Conservation (phyloP, 2,888 invertebrate genomes). For the Tortricodes alternella region DNA sequence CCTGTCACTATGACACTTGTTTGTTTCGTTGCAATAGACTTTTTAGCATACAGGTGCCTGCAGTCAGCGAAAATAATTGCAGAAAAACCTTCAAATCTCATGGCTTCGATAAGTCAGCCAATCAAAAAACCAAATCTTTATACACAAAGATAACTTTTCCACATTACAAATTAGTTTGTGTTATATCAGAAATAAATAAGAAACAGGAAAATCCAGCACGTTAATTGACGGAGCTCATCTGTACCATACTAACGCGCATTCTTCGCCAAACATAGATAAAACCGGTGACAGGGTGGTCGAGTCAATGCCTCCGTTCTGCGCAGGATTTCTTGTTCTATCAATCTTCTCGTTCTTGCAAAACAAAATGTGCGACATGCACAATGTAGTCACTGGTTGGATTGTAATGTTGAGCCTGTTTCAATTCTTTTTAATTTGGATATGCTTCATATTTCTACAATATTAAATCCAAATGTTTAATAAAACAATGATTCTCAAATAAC, state of each 20-base stretch:
- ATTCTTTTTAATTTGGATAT: too few relatives aligned
- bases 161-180: neutral
- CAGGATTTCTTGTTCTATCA: conserved; percentile 6
- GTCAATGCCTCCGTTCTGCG: conserved; percentile 2
- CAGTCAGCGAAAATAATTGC: too few relatives aligned
- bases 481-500: too few relatives aligned
- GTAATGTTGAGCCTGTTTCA: too few relatives aligned
- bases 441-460: too few relatives aligned
- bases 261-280: conserved; percentile 19
- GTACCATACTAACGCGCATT: conserved; percentile 15
- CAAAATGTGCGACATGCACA: neutral
- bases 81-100: too few relatives aligned
- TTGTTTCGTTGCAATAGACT: too few relatives aligned
- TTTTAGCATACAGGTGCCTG: too few relatives aligned
- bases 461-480: too few relatives aligned
- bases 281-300: conserved; percentile 8
- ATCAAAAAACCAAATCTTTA: neutral
- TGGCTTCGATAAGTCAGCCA: too few relatives aligned
- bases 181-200: conserved; percentile 1
- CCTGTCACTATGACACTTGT: too few relatives aligned
- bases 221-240: conserved; percentile 22
- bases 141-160: neutral
- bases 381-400: neutral
- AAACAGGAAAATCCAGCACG: conserved; percentile 21
- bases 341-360: neutral